Evolutionary conservation across 2,797 vertebrate species (phyloP), one percentile per base, ranked within the genome.

Genomic region (Pseudochirops corinnae): DNA sequence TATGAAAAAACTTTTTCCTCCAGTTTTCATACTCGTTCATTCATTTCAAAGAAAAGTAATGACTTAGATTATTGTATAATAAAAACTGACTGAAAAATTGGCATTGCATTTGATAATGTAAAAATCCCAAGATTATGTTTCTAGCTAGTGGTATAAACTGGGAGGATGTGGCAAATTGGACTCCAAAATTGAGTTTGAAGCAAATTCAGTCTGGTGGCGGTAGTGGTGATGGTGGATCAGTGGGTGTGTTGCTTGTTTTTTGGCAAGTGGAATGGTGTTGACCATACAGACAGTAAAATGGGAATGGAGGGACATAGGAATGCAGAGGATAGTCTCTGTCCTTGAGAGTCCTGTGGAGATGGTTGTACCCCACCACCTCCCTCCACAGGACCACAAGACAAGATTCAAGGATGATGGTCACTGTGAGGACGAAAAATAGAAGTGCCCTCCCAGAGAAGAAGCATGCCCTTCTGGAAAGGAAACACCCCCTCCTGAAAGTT

Each of bases 1-100:
- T 29, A 4, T n/a, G 58, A 67, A 39, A 31, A 46, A 33, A 21
- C 14, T 5, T 31, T 55, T 55, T 56, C 82, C 39, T 56, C 16
- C 74, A 94, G 56, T 6, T 90, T 95, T 94, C 56, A 96, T 93
- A 52, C 90, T 93, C 28, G 93, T 90, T 93, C 14, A 93, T 94
- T 95, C 94, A 94, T 92, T 94, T 93, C 74, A 93, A 96, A 74
- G 95, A 74, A 82, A 92, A 93, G 14, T 52, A 55, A 95, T 91
- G 16, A 53, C 91, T 94, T 93, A 67, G 67, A 92, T 50, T 21
- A 56, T 94, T 93, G 95, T 28, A 29, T 74, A 93, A 95, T 56
- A 53, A 91, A 58, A 91, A 90, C 90, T 95, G 92, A 92, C 55
- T 31, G 90, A 95, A 92, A 91, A 93, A 94, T 57, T 92, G 29